Evolutionary conservation across 2,888 invertebrate species (phyloP).

Genomic region (Stenolophus ochropezus): DNA sequence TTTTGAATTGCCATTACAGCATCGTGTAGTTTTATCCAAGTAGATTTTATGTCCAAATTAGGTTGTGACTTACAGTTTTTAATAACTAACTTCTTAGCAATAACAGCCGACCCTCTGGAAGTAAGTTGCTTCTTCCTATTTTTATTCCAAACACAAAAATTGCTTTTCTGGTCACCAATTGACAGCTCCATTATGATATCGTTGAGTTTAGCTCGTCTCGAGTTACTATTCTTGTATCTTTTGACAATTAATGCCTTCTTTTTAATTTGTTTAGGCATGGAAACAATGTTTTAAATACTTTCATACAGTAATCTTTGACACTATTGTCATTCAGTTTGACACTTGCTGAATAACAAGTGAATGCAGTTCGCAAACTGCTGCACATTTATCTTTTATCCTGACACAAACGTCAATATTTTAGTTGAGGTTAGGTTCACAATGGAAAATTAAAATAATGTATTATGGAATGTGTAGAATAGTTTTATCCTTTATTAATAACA

Average conservation of each 20-base stretch:
- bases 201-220: background rate
- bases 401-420: too few species aligned
- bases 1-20: conserved; percentile 94
- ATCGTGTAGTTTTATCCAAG: conserved; percentile 91
- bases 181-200: conserved; percentile 1
- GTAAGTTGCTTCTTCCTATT: background rate
- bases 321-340: background rate
- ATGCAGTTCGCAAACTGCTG: background rate
- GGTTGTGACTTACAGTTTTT: conserved; percentile 79
- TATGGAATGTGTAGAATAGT: too few species aligned
- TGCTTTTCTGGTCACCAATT: background rate
- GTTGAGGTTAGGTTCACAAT: too few species aligned
- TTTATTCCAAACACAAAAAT: background rate
- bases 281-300: background rate
- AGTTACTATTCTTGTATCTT: background rate
- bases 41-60: conserved; percentile 88
- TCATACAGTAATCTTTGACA: background rate
- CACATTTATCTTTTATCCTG: too few species aligned
- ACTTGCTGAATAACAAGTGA: background rate
- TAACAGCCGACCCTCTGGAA: background rate
- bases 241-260: conserved; percentile 9
- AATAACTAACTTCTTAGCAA: conserved; percentile 42
- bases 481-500: too few species aligned
- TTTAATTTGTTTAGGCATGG: conserved; percentile 6
- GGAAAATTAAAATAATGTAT: too few species aligned